Conservation (phyloP, 2,113 vertebrate species). For the Tautogolabrus adspersus region DNA sequence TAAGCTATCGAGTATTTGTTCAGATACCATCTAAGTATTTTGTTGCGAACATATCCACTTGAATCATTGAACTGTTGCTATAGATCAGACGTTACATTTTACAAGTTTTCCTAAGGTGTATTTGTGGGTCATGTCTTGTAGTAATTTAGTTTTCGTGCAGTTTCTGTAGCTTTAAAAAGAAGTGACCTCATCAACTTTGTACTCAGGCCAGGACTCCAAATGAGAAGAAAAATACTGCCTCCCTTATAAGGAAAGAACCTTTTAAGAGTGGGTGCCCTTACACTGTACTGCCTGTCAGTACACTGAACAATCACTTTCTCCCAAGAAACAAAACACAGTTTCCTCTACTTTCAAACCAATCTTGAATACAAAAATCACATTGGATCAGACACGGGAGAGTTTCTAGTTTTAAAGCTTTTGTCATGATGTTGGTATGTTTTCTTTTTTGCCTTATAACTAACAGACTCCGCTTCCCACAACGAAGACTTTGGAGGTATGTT, state of each 20-base stretch:
- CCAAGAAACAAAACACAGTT: slow-evolving; percentile 47
- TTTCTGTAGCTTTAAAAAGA: slow-evolving; percentile 77
- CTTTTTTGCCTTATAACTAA: slow-evolving; percentile 35
- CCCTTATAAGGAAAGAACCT: slow-evolving; percentile 92
- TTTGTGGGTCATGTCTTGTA: slow-evolving; percentile 11
- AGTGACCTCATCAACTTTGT: slow-evolving; percentile 86
- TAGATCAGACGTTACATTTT: background rate
- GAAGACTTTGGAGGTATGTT: slow-evolving; percentile 62
- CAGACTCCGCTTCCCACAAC: slow-evolving; percentile 16
- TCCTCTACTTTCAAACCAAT: slow-evolving; percentile 40
- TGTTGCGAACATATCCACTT: background rate
- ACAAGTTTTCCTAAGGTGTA: slow-evolving; percentile 2
- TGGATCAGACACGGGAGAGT: slow-evolving; percentile 39
- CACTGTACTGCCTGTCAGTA: slow-evolving; percentile 53
- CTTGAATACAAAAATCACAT: slow-evolving; percentile 23
- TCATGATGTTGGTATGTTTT: slow-evolving; percentile 56
- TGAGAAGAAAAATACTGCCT: slow-evolving; percentile 84
- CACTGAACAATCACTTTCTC: slow-evolving; percentile 55
- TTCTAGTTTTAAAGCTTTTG: slow-evolving; percentile 15
- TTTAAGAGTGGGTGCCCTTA: slow-evolving; percentile 63
- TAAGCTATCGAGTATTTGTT: background rate
- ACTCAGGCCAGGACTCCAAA: slow-evolving; percentile 88
- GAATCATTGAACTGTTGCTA: background rate
- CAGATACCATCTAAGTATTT: background rate
- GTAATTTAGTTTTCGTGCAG: slow-evolving; percentile 5